Conservation (phyloP, 2,113 vertebrate genomes). For the Lichenostomus cassidix region DNA sequence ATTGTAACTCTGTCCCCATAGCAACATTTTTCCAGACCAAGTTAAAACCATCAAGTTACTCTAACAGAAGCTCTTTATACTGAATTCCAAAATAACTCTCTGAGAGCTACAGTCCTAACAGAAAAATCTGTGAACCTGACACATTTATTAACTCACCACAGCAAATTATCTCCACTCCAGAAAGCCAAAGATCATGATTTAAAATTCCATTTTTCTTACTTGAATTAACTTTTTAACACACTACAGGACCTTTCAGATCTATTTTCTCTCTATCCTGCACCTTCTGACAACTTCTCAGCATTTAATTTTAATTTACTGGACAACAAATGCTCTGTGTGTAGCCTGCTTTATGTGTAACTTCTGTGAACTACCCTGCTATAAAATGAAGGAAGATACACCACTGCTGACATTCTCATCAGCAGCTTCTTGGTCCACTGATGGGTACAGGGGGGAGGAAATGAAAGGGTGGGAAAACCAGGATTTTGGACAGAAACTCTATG, state of each 20-base stretch:
- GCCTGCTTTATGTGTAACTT: not conserved
- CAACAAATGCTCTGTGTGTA: not conserved
- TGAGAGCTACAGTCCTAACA: not conserved
- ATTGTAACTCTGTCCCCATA: not conserved
- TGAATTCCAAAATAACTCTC: constrained; percentile 20
- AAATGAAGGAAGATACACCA: not conserved
- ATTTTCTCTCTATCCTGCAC: not conserved
- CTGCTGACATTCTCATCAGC: not conserved
- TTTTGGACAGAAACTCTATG: not conserved
- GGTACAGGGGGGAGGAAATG: not conserved
- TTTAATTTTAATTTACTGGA: not conserved
- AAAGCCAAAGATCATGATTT: not conserved
- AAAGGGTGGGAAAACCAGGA: not conserved
- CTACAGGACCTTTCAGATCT: not conserved
- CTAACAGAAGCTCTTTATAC: constrained; percentile 51
- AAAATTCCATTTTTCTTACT: not conserved
- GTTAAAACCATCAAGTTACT: not conserved
- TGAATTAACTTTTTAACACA: not conserved
- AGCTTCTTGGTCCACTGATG: not conserved
- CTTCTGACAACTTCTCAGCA: not conserved
- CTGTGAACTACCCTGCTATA: not conserved
- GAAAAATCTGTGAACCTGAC: not conserved
- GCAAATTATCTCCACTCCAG: not conserved
- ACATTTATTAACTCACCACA: not conserved
- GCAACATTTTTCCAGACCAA: constrained; percentile 31